Base-by-base conservation (phyloP, 2,888 invertebrate species). In the Stenchaetothrips biformis region DNA sequence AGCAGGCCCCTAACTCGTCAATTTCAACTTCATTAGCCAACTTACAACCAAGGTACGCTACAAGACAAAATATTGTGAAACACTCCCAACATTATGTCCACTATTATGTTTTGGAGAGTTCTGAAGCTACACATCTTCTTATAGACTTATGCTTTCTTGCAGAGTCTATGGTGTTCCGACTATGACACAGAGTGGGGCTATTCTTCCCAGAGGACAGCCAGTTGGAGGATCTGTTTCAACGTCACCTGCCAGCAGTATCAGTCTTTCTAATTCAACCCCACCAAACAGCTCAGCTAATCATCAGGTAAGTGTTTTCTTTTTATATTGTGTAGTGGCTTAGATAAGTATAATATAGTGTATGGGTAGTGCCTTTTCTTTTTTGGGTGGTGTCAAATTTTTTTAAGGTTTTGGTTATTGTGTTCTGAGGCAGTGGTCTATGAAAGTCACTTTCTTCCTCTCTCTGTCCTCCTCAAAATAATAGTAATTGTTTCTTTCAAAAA, bases 141-240 rank as follows among this genome's bases (percentile, higher is more conserved):
- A 37, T 37, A 4, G 37, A 37, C 1, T 2, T 37, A 37, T 37
- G 37, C 4, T 21, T 74, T 74, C 25, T 74, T 25, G 8, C 67
- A 74, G 67, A 21, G 67, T 74, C 2, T 74, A 74, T 74, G 67
- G 67, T 21, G 25, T 25, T 21, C 25, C 67, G 1, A 6, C 67
- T 25, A 74, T 74, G 67, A 8, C 67, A 1, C 67, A 74, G 25
- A 74, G 59, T 59, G 59, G 59, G 16, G 18, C 83, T 13, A 81
- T 84, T 8, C 81, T 82, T 49, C 82, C 83, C 47, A 82, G 86
- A 79, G 85, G 85, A 1, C 85, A 86, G 81, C 86, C 86, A 7
- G 85, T 86, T 8, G 85, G 85, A 16, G 85, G 85, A 9, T 83
- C 84, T 8, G 25, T 74, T 7, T 74, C 67, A 2, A 25, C 67